Evolutionary conservation across 2,888 invertebrate species (phyloP).

Genomic region (Lepeophtheirus nordmannii): DNA sequence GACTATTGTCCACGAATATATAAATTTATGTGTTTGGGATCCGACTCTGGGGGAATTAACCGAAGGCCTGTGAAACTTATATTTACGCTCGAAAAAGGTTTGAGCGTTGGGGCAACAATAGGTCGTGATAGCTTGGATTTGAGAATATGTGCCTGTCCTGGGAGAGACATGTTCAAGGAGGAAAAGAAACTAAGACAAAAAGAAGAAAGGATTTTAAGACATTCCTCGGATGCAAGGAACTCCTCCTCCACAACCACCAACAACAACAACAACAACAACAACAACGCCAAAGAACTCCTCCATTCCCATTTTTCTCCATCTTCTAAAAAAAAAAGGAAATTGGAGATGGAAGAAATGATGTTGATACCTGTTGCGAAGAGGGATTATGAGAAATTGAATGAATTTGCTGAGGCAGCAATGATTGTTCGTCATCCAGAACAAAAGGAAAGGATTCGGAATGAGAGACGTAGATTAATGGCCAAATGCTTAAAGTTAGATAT

Average conservation of each 20-base stretch:
- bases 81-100: slow-evolving; percentile 10
- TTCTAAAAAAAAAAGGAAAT: neutral
- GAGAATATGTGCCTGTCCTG: slow-evolving; percentile 14
- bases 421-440: slow-evolving; percentile 11
- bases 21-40: slow-evolving; percentile 16
- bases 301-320: too few species aligned
- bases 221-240: neutral
- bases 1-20: neutral
- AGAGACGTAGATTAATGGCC: slow-evolving; percentile 3
- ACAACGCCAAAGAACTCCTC: too few species aligned
- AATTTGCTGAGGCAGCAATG: slow-evolving; percentile 21
- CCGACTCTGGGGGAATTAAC: slow-evolving; percentile 15
- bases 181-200: slow-evolving; percentile 5
- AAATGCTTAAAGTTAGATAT: neutral
- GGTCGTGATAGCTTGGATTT: slow-evolving; percentile 13
- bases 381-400: slow-evolving; percentile 15
- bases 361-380: slow-evolving; percentile 1
- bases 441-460: neutral
- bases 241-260: too few species aligned
- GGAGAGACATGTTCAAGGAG: neutral
- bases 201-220: neutral
- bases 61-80: slow-evolving; percentile 17
- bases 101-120: neutral
- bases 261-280: too few species aligned
- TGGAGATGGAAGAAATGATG: neutral